These are phyloP conservation scores for Poecilobothrus nobilitatus DNA, from an alignment of 2,888 invertebrate species.

Conservation along the genomic window DNA sequence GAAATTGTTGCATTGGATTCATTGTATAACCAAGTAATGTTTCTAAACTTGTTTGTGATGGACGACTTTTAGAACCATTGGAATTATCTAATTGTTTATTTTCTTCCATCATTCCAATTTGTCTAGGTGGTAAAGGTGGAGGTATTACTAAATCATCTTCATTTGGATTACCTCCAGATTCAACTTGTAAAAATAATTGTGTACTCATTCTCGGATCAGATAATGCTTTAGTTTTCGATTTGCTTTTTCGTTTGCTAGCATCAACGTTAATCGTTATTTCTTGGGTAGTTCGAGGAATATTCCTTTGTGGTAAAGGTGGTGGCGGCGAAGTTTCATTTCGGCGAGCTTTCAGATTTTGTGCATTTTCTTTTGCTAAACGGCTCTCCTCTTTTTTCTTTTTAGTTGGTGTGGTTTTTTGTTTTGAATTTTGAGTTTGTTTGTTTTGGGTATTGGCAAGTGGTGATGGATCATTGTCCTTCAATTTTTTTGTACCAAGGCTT, in stretches of 20 bases:
- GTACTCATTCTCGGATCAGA: conserved; percentile 45
- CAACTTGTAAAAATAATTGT: conserved; percentile 44
- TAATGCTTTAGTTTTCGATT: conserved; percentile 42
- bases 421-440: conserved; percentile 19
- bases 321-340: conserved; percentile 29
- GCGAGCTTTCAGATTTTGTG: neutral
- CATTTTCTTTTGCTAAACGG: neutral
- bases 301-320: conserved; percentile 50
- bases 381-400: conserved; percentile 31
- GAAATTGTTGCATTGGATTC: conserved; percentile 30
- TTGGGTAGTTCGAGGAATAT: conserved; percentile 39
- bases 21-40: conserved; percentile 42
- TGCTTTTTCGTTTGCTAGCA: conserved; percentile 32
- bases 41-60: conserved; percentile 41
- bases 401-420: conserved; percentile 31
- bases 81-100: conserved; percentile 25
- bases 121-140: conserved; percentile 55
- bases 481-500: conserved; percentile 42
- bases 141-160: conserved; percentile 41
- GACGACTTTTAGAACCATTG: conserved; percentile 27
- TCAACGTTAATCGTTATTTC: conserved; percentile 16
- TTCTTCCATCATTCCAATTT: conserved; percentile 45
- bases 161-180: conserved; percentile 29
- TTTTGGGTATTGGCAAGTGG: conserved; percentile 32
- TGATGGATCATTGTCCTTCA: conserved; percentile 40